Evolutionary conservation across 1,140 invertebrate species (phyloP).

Genomic region (Diabrotica virgifera): DNA sequence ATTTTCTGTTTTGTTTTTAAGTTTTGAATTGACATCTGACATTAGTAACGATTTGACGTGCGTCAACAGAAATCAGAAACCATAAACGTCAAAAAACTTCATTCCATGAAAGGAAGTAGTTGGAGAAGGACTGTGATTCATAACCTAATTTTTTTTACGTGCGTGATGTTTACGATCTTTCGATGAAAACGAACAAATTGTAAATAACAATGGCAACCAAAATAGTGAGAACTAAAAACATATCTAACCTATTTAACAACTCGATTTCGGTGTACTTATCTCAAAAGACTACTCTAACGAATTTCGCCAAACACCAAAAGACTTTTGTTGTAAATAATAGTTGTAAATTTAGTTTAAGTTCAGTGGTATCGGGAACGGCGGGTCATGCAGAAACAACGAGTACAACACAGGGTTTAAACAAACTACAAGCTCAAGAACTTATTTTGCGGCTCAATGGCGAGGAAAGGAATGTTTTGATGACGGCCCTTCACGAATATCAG

Average conservation of each 20-base stretch:
- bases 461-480: slow-evolving; percentile 62
- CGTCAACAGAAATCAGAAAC: no score
- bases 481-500: slow-evolving; percentile 67
- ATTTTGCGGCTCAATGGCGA: slow-evolving; percentile 63
- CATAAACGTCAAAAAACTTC: neutral
- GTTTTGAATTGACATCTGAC: no score
- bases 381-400: slow-evolving; percentile 45
- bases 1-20: no score
- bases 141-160: slow-evolving; percentile 15
- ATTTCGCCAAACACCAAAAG: slow-evolving; percentile 20
- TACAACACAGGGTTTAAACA: slow-evolving; percentile 55
- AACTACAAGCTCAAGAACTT: slow-evolving; percentile 67
- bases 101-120: neutral
- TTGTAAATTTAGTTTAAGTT: slow-evolving; percentile 27
- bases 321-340: slow-evolving; percentile 19
- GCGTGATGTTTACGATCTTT: neutral
- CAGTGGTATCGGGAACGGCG: slow-evolving; percentile 33
- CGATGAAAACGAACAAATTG: neutral
- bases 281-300: slow-evolving; percentile 27
- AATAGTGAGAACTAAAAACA: slow-evolving; percentile 19
- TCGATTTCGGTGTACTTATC: slow-evolving; percentile 15
- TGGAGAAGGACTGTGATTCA: neutral
- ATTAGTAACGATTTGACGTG: no score
- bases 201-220: slow-evolving; percentile 22
- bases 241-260: slow-evolving; percentile 25